These are phyloP conservation scores for Apteryx mantelli DNA, from an alignment of 2,113 vertebrate species.

Conservation along the genomic window DNA sequence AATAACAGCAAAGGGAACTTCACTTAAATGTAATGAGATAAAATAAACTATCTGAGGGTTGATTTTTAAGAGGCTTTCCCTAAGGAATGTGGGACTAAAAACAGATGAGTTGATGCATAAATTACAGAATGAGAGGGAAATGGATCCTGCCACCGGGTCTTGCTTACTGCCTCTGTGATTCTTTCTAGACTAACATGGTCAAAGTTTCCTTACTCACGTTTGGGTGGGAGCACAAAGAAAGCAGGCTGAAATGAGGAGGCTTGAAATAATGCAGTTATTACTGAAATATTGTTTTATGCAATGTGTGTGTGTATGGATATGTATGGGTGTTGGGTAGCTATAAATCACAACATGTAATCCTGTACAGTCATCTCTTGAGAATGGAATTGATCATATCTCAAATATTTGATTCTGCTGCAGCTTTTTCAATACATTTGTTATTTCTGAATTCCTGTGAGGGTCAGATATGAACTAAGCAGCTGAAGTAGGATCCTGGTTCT, in stretches of 20 bases:
- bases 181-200: constrained; percentile 51
- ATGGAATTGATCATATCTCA: neutral
- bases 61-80: constrained; percentile 48
- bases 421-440: neutral
- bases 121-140: constrained; percentile 12
- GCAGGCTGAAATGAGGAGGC: neutral
- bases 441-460: neutral
- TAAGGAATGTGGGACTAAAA: neutral
- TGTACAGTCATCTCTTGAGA: neutral
- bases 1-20: neutral
- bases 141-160: constrained; percentile 64
- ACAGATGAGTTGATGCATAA: neutral
- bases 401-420: neutral
- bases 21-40: neutral
- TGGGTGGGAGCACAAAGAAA: constrained; percentile 19
- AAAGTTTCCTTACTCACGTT: constrained; percentile 63
- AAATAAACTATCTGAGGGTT: neutral
- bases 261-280: neutral
- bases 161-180: constrained; percentile 53
- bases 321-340: neutral
- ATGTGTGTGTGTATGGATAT: neutral
- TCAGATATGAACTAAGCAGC: neutral
- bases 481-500: neutral
- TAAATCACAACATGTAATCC: neutral
- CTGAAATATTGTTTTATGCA: neutral